phyloP scores from a whole-genome alignment of 1,140 invertebrate species.

The Halictus rubicundus region DNA sequence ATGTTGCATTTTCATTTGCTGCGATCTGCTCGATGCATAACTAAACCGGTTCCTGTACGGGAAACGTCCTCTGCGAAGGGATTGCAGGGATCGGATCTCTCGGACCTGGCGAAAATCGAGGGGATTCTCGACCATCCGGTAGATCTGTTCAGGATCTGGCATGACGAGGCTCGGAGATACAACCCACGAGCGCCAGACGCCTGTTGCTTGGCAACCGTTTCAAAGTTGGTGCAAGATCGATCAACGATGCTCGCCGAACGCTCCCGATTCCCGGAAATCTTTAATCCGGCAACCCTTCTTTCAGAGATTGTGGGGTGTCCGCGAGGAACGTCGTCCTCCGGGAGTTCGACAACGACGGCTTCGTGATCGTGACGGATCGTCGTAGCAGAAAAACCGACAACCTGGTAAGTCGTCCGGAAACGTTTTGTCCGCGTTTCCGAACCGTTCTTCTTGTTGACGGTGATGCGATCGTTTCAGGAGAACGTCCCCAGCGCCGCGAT shows the following conservation, averaged over 20 bases:
- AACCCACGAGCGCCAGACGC: slow-evolving; percentile 63
- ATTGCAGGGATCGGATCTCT: slow-evolving; percentile 21
- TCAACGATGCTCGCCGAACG: not conserved
- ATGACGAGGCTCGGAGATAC: slow-evolving; percentile 67
- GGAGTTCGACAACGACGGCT: slow-evolving; percentile 78
- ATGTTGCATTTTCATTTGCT: not conserved
- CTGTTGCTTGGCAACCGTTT: slow-evolving; percentile 78
- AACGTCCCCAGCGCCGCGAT: slow-evolving; percentile 70
- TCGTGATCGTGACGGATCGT: slow-evolving; percentile 80
- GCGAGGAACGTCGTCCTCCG: slow-evolving; percentile 78
- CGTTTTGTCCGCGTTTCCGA: too few relatives aligned
- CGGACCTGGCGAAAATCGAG: slow-evolving; percentile 71
- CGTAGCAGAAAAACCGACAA: slow-evolving; percentile 79
- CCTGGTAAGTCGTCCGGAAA: slow-evolving; percentile 75
- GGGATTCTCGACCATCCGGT: slow-evolving; percentile 74
- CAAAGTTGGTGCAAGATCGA: slow-evolving; percentile 71
- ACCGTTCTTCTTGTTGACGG: too few relatives aligned
- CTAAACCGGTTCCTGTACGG: not conserved
- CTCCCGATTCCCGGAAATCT: not conserved
- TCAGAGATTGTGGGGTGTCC: slow-evolving; percentile 77
- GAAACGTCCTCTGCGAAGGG: slow-evolving; percentile 19
- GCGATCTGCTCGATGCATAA: not conserved
- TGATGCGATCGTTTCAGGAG: slow-evolving; percentile 14
- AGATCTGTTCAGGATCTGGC: slow-evolving; percentile 78
- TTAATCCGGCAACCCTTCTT: slow-evolving; percentile 36